Conservation (phyloP, 2,113 vertebrate species). For the Larimichthys crocea region DNA sequence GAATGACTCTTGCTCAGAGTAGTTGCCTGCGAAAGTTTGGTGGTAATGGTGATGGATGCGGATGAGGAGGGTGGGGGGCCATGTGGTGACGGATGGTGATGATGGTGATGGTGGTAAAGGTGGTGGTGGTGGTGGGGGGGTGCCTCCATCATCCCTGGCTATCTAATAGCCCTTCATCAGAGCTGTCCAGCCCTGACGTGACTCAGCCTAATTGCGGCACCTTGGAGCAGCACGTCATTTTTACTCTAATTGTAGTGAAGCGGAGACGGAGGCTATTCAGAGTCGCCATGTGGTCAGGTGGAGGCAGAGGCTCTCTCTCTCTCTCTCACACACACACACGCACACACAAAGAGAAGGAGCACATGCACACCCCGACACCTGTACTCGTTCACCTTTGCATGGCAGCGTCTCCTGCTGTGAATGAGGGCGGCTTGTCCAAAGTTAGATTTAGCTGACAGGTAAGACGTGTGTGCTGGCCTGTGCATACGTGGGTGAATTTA, state of each 20-base stretch:
- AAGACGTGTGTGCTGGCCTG: constrained; percentile 10
- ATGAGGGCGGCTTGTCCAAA: constrained; percentile 36
- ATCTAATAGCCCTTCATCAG: constrained; percentile 72
- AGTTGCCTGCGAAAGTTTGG: constrained; percentile 67
- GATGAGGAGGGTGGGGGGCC: constrained; percentile 13
- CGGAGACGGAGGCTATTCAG: constrained; percentile 68
- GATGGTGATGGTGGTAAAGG: constrained; percentile 59
- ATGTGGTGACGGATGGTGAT: constrained; percentile 62
- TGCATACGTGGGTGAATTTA: background rate
- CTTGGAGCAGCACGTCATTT: constrained; percentile 66
- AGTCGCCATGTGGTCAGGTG: constrained; percentile 23
- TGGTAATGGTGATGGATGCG: constrained; percentile 73
- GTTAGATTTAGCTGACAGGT: constrained; percentile 48
- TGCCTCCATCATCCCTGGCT: constrained; percentile 64
- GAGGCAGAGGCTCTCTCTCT: constrained; percentile 25
- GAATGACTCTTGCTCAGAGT: constrained; percentile 60
- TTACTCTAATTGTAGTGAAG: constrained; percentile 68
- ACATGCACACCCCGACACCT: constrained; percentile 34
- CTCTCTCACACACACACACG: background rate
- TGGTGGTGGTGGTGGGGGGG: constrained; percentile 13
- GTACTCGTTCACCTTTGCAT: constrained; percentile 53
- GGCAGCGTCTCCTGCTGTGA: constrained; percentile 39
- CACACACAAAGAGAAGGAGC: constrained; percentile 7
- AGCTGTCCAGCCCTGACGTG: constrained; percentile 58
- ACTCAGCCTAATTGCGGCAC: constrained; percentile 73